Base-by-base conservation (phyloP, 2,113 vertebrate genomes). In the Deroptyus accipitrinus region DNA sequence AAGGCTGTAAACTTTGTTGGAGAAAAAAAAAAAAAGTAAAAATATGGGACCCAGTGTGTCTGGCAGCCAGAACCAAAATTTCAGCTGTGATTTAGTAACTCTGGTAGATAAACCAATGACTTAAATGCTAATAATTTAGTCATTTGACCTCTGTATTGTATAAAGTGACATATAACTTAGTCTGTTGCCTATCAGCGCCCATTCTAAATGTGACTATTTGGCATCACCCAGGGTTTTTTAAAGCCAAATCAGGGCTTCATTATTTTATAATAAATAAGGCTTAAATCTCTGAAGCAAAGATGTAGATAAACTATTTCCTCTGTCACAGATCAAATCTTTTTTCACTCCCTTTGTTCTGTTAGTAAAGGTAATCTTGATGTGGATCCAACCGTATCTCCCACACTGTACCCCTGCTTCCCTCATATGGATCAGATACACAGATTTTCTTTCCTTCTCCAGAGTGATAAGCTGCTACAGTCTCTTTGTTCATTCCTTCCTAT, bases 401-500 rank as follows among this genome's bases (percentile, higher is more conserved):
- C 31, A 42, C 61, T 9, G 24, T 52, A 25, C 8, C 62, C 48
- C 62, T 54, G 52, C 74, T 78, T 95, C 70, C 70, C 46, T 81
- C 55, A 10, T 31, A 68, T 10, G 0, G 1, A 39, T 64, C 68
- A 25, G 61, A 66, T 37, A 46, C 2, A 12, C 62, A 88, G 92
- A 73, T 87, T 80, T 41, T 24, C 76, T 66, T 84, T 82, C 70
- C 52, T 67, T 72, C 86, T 79, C 42, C 42, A 15, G 33, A 48
- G 52, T 3, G 10, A 73, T 84, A 73, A 91, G 41, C 35, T 75
- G 52, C 84, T 82, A 2, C 39, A 22, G 33, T 55, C 72, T 39
- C 72, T 93, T 97, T 96, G 88, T 92, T 94, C 66, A 12, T 86
- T 89, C 48, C 66, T 84, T 86, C 52, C 57, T 82, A 57, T 27